These are phyloP conservation scores for Cyprinella venusta DNA, from an alignment of 2,797 vertebrate genomes.

Conservation along the genomic window DNA sequence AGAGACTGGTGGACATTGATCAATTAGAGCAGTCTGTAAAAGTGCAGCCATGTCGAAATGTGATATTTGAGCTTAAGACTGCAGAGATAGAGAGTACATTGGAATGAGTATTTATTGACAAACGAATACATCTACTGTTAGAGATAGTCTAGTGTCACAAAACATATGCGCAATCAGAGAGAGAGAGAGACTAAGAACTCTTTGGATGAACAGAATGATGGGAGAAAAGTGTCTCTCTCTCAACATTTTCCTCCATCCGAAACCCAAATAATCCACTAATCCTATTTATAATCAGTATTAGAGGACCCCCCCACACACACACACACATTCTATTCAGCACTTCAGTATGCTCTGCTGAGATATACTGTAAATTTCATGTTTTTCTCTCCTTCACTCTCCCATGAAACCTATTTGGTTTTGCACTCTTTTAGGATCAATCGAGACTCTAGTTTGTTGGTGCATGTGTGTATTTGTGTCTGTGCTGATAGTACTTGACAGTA, in stretches of 20 bases:
- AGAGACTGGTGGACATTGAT: slow-evolving; percentile 33
- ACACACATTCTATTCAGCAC: not conserved
- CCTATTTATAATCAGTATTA: slow-evolving; percentile 57
- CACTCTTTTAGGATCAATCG: slow-evolving; percentile 28
- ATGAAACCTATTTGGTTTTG: slow-evolving; percentile 31
- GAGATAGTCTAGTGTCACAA: slow-evolving; percentile 19
- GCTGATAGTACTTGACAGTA: slow-evolving; percentile 29
- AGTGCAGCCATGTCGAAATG: slow-evolving; percentile 6
- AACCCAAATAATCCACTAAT: slow-evolving; percentile 51
- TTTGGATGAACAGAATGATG: slow-evolving; percentile 10
- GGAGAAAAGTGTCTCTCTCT: slow-evolving; percentile 22
- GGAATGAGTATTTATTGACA: slow-evolving; percentile 47
- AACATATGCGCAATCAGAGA: not conserved
- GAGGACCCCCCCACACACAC: slow-evolving; percentile 16
- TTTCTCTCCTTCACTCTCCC: slow-evolving; percentile 28
- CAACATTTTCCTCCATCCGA: slow-evolving; percentile 37
- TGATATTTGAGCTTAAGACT: slow-evolving; percentile 49
- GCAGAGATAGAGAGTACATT: slow-evolving; percentile 29
- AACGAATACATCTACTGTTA: slow-evolving; percentile 50
- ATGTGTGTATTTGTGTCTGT: slow-evolving; percentile 28
- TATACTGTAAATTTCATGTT: slow-evolving; percentile 28
- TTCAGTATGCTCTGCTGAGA: slow-evolving; percentile 33
- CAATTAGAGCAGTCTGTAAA: not conserved
- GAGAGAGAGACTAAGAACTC: not conserved
- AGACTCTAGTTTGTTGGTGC: slow-evolving; percentile 9